A percentile compares a stretch with the other conserved stretches of the same genome.
These are phyloP conservation scores for Tethea ocularis DNA, from an alignment of 2,888 invertebrate genomes.

Conservation along the genomic window DNA sequence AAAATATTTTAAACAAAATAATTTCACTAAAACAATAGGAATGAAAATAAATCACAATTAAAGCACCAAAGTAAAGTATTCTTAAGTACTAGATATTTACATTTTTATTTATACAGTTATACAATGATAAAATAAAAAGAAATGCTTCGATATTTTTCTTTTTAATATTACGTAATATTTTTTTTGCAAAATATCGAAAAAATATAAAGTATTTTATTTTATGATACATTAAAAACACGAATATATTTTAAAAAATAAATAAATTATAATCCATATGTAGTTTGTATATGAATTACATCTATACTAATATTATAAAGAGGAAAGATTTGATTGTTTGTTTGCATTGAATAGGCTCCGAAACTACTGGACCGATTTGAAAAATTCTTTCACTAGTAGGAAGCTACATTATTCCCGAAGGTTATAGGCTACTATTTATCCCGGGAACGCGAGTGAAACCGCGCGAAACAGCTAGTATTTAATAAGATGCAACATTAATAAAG, in stretches of 20 bases:
- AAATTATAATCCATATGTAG: background rate
- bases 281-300: background rate
- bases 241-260: background rate
- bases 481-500: too few species aligned
- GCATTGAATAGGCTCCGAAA: too few species aligned
- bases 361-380: too few species aligned
- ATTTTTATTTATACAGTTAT: background rate
- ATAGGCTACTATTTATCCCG: too few species aligned
- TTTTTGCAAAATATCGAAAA: background rate
- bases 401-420: too few species aligned
- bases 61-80: conserved; percentile 16
- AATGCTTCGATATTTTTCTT: background rate
- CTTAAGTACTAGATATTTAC: conserved; percentile 19
- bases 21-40: conserved; percentile 11
- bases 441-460: too few species aligned
- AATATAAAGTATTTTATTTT: background rate
- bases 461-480: too few species aligned
- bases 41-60: conserved; percentile 18
- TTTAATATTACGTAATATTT: background rate
- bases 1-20: background rate
- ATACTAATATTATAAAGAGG: too few species aligned
- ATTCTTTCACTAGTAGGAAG: too few species aligned
- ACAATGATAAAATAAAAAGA: background rate
- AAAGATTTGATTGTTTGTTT: too few species aligned
- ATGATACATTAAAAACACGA: background rate